Evolutionary conservation across 2,113 vertebrate genomes (phyloP), one percentile per base, ranked within the genome.

Genomic region (Poicephalus meyeri): DNA sequence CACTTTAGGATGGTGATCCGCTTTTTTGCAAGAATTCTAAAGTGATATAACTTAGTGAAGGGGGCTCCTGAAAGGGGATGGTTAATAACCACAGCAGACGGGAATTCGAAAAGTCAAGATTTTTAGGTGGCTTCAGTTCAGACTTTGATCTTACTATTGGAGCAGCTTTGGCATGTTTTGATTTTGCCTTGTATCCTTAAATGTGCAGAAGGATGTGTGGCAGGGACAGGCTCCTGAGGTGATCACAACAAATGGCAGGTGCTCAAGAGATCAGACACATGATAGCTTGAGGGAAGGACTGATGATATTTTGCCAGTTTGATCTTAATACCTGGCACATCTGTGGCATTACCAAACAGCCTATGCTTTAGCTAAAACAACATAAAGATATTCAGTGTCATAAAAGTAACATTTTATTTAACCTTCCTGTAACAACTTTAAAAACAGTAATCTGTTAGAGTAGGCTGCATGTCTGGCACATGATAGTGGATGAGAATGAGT

Each of bases 391-490:
- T 96, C 78, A 39, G 90, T 91, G 80, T 97, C 92, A 63, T 86
- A 92, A 97, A 97, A 97, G 96, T 86, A 97, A 91, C 97, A 96
- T 96, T 97, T 95, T 97, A 96, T 97, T 98, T 97, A 97, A 97
- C 97, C 96, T 97, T 95, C 94, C 96, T 95, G 91, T 96, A 95
- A 96, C 97, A 98, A 98, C 96, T 98, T 98, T 92, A 94, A 95
- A 90, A 93, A 71, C 95, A 95, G 95, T 98, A 97, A 97, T 98
- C 97, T 97, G 96, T 97, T 97, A 97, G 96, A 98, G 98, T 97
- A 96, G 97, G 97, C 96, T 97, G 95, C 52, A 16, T 96, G 77
- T 96, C 94, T 98, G 93, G 97, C 97, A 97, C 98, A 98, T 98
- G 97, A 94, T 96, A 97, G 96, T 92, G 92, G 97, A 98, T 83